A percentile compares a stretch with the other conserved stretches of the same genome.
Conservation (phyloP, 2,888 invertebrate species). For the Isoperla grammatica region DNA sequence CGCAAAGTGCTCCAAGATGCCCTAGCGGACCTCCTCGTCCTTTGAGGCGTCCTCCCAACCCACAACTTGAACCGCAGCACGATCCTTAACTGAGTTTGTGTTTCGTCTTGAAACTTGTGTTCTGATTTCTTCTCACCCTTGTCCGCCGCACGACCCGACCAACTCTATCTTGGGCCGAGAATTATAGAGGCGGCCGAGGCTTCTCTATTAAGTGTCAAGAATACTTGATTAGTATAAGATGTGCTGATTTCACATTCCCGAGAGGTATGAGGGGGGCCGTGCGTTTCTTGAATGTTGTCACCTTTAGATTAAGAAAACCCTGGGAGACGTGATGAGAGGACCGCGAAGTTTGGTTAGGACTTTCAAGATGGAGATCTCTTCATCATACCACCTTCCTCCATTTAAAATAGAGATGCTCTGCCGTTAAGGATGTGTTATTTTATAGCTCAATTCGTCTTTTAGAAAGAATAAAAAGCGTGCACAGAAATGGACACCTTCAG, state of each 20-base stretch:
- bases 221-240: conserved; percentile 22
- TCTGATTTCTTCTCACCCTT: conserved; percentile 7
- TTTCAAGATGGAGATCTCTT: background rate
- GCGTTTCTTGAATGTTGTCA: conserved; percentile 22
- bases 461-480: too few relatives aligned
- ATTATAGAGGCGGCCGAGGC: conserved; percentile 6
- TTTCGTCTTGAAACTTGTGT: conserved; percentile 20
- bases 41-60: conserved; percentile 12
- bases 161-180: conserved; percentile 6
- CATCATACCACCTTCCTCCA: background rate
- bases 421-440: too few relatives aligned
- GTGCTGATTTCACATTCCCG: conserved; percentile 25
- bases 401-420: too few relatives aligned
- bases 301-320: conserved; percentile 20
- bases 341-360: background rate
- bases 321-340: background rate
- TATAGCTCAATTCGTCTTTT: too few relatives aligned
- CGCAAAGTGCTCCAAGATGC: conserved; percentile 1
- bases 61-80: conserved; percentile 24
- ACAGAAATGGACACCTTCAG: too few relatives aligned
- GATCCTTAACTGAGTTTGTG: conserved; percentile 27
- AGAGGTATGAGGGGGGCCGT: conserved; percentile 14
- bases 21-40: conserved; percentile 2
- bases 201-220: conserved; percentile 22
- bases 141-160: background rate